A percentile compares a stretch with the other conserved stretches of the same genome.
These are phyloP conservation scores for Sardina pilchardus DNA, from an alignment of 2,113 vertebrate species.

Conservation along the genomic window DNA sequence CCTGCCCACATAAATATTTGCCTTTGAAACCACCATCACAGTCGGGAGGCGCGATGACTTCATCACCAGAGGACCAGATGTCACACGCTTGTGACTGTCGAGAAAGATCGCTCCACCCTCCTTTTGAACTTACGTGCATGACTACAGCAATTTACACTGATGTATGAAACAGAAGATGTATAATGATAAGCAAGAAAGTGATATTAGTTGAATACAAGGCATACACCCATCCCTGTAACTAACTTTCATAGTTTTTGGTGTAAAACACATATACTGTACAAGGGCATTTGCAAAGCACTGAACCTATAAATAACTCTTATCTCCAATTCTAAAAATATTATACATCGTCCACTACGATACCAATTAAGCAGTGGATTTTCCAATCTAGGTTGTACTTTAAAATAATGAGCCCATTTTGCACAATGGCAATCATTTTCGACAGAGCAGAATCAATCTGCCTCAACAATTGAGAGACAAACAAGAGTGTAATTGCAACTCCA, in stretches of 20 bases:
- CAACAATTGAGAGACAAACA: neutral
- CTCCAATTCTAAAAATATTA: neutral
- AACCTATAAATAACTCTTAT: neutral
- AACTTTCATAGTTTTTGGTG: neutral
- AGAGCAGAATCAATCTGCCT: slow-evolving; percentile 3
- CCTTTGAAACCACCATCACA: slow-evolving; percentile 39
- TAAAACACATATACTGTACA: neutral
- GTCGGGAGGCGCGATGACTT: slow-evolving; percentile 32
- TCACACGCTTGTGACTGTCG: slow-evolving; percentile 28
- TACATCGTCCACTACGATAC: neutral
- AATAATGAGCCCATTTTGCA: slow-evolving; percentile 10
- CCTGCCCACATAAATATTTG: slow-evolving; percentile 41
- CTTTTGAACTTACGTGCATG: neutral
- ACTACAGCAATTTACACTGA: neutral
- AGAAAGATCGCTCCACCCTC: slow-evolving; percentile 24
- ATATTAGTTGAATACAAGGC: neutral
- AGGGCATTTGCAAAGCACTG: neutral
- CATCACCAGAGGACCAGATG: slow-evolving; percentile 17
- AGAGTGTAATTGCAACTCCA: neutral
- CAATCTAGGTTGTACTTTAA: neutral
- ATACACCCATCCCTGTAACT: neutral
- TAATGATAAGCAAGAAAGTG: neutral
- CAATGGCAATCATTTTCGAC: slow-evolving; percentile 1
- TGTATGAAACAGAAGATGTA: neutral
- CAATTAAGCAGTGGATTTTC: neutral